phyloP scores from a whole-genome alignment of 2,888 invertebrate genomes.

The Mechanitis messenoides region DNA sequence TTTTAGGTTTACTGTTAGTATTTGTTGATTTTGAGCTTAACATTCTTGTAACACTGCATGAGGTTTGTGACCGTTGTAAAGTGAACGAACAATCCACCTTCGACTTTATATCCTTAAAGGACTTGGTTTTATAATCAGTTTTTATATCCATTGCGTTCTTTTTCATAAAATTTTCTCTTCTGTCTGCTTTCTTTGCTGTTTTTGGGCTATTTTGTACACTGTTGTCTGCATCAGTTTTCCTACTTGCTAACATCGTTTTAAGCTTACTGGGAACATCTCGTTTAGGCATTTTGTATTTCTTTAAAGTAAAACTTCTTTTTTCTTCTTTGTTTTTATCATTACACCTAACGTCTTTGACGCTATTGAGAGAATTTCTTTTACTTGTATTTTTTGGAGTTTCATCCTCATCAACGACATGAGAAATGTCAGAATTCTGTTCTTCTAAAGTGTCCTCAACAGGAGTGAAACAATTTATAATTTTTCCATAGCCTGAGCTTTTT shows the following conservation, averaged over 20 bases:
- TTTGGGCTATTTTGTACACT: conserved; percentile 78
- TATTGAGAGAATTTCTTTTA: conserved; percentile 66
- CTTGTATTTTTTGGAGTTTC: conserved; percentile 61
- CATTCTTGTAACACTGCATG: conserved; percentile 68
- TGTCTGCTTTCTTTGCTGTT: conserved; percentile 77
- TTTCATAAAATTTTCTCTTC: conserved; percentile 80
- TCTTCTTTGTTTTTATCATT: conserved; percentile 71
- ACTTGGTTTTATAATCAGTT: conserved; percentile 81
- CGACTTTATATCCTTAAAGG: conserved; percentile 91
- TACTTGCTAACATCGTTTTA: conserved; percentile 81
- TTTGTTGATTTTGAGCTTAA: conserved; percentile 65
- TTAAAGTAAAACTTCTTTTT: conserved; percentile 73
- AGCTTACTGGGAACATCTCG: conserved; percentile 86
- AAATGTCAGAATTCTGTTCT: conserved; percentile 43
- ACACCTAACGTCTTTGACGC: conserved; percentile 56
- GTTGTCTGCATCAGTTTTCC: conserved; percentile 70
- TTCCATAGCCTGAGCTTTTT: conserved; percentile 57
- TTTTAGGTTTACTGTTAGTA: conserved; percentile 67
- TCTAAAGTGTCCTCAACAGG: conserved; percentile 48
- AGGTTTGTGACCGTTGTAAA: conserved; percentile 69
- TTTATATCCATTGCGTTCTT: conserved; percentile 83
- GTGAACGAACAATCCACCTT: conserved; percentile 81
- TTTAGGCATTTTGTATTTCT: conserved; percentile 87
- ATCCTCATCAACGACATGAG: conserved; percentile 46
- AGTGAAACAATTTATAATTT: conserved; percentile 50